A percentile compares a stretch with the other conserved stretches of the same genome.
phyloP scores from a whole-genome alignment of 1,140 invertebrate genomes.

The Drosophila parabipectinata region DNA sequence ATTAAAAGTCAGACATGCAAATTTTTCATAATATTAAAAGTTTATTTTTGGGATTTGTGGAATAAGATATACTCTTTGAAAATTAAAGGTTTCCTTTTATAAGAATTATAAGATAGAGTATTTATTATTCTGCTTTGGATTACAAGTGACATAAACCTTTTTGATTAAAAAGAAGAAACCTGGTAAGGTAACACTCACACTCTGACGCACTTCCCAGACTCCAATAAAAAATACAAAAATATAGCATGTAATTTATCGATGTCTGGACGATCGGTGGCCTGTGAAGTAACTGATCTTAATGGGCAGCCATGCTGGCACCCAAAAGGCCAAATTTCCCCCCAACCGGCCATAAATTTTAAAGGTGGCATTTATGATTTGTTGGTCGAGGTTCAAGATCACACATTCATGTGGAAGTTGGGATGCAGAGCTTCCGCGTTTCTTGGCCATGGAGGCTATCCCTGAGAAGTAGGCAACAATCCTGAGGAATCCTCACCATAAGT shows the following conservation, averaged over 20 bases:
- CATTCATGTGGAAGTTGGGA: slow-evolving; percentile 6
- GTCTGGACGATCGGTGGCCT: slow-evolving; percentile 28
- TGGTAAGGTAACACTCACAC: slow-evolving; percentile 7
- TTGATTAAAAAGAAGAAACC: slow-evolving; percentile 22
- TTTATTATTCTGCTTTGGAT: neutral
- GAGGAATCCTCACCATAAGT: slow-evolving; percentile 13
- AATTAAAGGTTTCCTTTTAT: too few relatives aligned
- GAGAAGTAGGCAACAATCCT: slow-evolving; percentile 22
- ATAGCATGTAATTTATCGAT: slow-evolving; percentile 31
- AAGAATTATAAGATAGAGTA: neutral
- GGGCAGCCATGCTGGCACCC: slow-evolving; percentile 24
- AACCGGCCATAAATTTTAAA: slow-evolving; percentile 40
- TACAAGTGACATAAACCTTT: neutral
- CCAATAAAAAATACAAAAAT: neutral
- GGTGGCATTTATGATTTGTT: slow-evolving; percentile 44
- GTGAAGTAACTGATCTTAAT: slow-evolving; percentile 28
- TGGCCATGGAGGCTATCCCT: neutral
- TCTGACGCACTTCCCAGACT: slow-evolving; percentile 11
- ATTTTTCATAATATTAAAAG: slow-evolving; percentile 34
- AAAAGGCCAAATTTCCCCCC: slow-evolving; percentile 17
- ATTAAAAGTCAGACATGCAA: slow-evolving; percentile 74
- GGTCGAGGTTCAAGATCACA: slow-evolving; percentile 26
- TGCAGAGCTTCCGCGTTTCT: slow-evolving; percentile 30
- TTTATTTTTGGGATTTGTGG: neutral
- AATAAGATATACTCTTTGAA: slow-evolving; percentile 1